A percentile compares a stretch with the other conserved stretches of the same genome.
Conservation (phyloP, 2,797 vertebrate species). For the Clarias fuscus region DNA sequence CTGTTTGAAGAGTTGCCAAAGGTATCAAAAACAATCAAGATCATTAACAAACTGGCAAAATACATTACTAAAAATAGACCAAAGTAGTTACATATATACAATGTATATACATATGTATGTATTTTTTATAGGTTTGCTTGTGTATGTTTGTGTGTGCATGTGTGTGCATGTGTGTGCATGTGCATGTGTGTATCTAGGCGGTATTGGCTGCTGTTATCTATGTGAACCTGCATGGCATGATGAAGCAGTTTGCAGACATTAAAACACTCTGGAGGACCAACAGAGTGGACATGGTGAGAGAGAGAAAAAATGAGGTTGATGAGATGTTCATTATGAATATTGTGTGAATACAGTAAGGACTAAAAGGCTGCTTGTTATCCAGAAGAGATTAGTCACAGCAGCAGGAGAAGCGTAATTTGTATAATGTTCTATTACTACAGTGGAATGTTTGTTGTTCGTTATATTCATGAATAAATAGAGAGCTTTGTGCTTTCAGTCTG, state of each 20-base stretch:
- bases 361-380: neutral
- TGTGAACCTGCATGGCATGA: constrained; percentile 91
- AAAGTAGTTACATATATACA: neutral
- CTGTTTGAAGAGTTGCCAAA: constrained; percentile 90
- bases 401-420: neutral
- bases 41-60: neutral
- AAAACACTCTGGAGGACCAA: constrained; percentile 82
- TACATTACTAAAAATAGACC: neutral
- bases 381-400: neutral
- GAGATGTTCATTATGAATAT: neutral
- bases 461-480: neutral
- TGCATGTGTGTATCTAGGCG: constrained; percentile 72
- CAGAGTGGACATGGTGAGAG: constrained; percentile 85
- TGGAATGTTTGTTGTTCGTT: neutral
- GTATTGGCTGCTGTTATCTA: constrained; percentile 86
- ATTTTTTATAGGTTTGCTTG: neutral
- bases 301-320: neutral
- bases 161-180: constrained; percentile 10
- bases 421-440: neutral
- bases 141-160: constrained; percentile 27
- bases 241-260: constrained; percentile 87
- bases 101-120: no score
- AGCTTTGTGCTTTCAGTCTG: neutral
- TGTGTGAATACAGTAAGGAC: neutral
- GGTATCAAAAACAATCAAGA: constrained; percentile 66